Base-by-base conservation (phyloP, 2,888 invertebrate genomes). In the Drosophila ezoana region DNA sequence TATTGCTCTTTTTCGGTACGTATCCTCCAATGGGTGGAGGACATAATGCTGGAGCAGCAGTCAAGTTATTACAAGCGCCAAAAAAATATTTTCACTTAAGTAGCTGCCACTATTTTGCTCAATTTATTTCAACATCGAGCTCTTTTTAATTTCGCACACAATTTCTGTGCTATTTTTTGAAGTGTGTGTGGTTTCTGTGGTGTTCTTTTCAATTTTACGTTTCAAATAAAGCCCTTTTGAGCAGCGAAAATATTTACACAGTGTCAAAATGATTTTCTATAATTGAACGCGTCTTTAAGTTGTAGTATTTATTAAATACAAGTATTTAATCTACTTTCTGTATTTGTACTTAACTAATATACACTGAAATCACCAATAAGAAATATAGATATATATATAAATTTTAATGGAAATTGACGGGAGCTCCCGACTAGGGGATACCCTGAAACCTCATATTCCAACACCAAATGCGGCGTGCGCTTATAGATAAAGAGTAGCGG, bases 81-180 rank as follows among this genome's bases (percentile, higher is more conserved):
- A 86, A 86, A 80, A 85, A 88, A 52, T 85, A 88, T 85, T 88
- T 85, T 79, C 82, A 82, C 87, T 86, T 86, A 85, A 85, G 89
- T 88, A 86, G 87, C 85, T 86, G 89, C 84, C 84, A 88, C 76
- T 76, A 86, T 86, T 86, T 85, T 79, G 84, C 81, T 85, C 87
- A 86, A 85, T 86, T 85, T 85, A 85, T 88, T 85, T 85, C 69
- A 68, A 76, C 87, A 75, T 83, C 68, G 54, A 61, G 52, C 14
- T 48, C 54, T 75, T 76, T 72, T 84, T 77, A 82, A 82, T 86
- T 82, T 87, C 54, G 63, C 68, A 60, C 62, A 64, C 56, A 72
- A 72, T 75, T 80, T 68, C 75, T 48, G 43, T 58, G 48, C 65
- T 68, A 66, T 61, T 61, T 76, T 65, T 59, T 33, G 23, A 38